phyloP scores from a whole-genome alignment of 2,113 vertebrate species.

The Diadophis punctatus region DNA sequence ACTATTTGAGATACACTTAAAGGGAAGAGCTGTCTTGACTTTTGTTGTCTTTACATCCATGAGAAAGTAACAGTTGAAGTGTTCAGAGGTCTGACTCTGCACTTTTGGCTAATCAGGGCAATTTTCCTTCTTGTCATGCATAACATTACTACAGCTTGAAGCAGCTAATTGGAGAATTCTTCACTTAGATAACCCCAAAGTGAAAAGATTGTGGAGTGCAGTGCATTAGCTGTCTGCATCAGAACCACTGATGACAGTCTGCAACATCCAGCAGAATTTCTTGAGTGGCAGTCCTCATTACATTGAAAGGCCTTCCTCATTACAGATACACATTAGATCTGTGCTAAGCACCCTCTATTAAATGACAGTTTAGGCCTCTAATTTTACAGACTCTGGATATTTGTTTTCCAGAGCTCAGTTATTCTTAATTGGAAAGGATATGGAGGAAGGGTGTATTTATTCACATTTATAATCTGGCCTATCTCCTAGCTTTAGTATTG shows the following conservation, averaged over 20 bases:
- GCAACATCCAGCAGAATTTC: slow-evolving; percentile 63
- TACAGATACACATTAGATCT: slow-evolving; percentile 56
- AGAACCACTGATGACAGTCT: slow-evolving; percentile 60
- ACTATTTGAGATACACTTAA: slow-evolving; percentile 45
- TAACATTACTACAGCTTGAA: slow-evolving; percentile 67
- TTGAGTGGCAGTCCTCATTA: slow-evolving; percentile 60
- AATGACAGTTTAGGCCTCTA: slow-evolving; percentile 57
- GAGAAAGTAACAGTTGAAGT: slow-evolving; percentile 41
- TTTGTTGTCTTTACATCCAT: slow-evolving; percentile 40
- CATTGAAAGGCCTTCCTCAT: slow-evolving; percentile 48
- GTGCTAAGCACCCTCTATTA: slow-evolving; percentile 53
- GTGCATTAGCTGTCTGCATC: slow-evolving; percentile 62
- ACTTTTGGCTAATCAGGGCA: slow-evolving; percentile 64
- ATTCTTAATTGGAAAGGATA: slow-evolving; percentile 40
- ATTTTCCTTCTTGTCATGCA: slow-evolving; percentile 68
- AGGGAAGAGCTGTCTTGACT: slow-evolving; percentile 47
- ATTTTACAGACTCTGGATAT: slow-evolving; percentile 59
- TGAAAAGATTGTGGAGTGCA: slow-evolving; percentile 47
- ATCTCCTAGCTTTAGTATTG: neutral
- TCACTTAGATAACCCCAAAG: slow-evolving; percentile 62
- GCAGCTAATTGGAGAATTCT: slow-evolving; percentile 68
- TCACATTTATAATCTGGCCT: slow-evolving; percentile 7
- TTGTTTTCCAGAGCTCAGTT: slow-evolving; percentile 53
- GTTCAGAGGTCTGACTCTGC: slow-evolving; percentile 61
- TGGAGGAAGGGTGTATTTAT: neutral